Percentiles rank a stretch among this genome's conserved stretches.
Conservation (phyloP, 2,888 invertebrate species). For the Nezara viridula region DNA sequence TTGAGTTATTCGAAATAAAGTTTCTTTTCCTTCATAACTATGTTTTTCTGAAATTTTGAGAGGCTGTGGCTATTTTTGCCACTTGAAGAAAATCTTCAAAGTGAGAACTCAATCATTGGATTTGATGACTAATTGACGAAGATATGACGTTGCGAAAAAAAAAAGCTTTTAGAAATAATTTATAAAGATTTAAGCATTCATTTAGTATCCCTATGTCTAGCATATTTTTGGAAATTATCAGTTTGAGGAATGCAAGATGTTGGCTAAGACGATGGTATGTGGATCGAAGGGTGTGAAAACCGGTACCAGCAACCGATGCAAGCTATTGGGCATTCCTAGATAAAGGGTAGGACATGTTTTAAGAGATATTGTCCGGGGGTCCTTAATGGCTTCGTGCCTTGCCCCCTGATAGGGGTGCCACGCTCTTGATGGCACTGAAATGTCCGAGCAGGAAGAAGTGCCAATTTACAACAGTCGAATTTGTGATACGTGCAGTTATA, state of each 20-base stretch:
- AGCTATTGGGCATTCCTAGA: conserved; percentile 19
- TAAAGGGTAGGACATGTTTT: not conserved
- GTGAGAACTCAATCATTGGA: no score
- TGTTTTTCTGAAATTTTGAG: no score
- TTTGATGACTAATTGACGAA: no score
- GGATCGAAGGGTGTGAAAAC: conserved; percentile 13
- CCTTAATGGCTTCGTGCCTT: conserved; percentile 5
- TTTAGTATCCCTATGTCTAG: no score
- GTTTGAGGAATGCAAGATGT: not conserved
- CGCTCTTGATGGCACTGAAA: not conserved
- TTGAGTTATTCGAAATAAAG: no score
- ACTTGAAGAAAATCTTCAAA: no score
- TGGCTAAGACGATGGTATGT: conserved; percentile 11
- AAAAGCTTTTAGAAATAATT: no score
- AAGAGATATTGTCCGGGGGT: not conserved
- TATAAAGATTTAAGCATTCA: no score
- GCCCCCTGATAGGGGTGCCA: not conserved
- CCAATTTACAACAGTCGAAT: not conserved
- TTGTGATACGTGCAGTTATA: no score
- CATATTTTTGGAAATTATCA: not conserved
- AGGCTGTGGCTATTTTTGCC: no score
- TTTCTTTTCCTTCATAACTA: no score
- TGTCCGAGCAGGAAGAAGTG: not conserved
- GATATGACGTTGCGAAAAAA: no score
- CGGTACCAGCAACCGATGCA: not conserved